phyloP scores from a whole-genome alignment of 2,888 invertebrate genomes.

The Protodeltote pygarga region DNA sequence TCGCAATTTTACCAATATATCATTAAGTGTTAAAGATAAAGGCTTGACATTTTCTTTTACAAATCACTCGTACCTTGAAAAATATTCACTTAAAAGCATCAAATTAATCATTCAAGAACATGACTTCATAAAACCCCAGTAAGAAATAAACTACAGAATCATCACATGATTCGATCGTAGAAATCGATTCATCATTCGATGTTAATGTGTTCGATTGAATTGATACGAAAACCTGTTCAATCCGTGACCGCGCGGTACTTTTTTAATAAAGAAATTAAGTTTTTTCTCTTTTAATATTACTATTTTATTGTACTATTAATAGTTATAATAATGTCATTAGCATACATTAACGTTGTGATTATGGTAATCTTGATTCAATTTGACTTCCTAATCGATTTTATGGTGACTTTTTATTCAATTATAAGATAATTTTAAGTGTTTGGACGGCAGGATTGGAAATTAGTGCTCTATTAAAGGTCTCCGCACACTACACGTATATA shows the following conservation, averaged over 20 bases:
- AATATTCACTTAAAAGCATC: slow-evolving; percentile 38
- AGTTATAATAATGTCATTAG: slow-evolving; percentile 63
- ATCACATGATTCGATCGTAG: slow-evolving; percentile 49
- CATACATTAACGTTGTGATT: slow-evolving; percentile 47
- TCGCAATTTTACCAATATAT: too few relatives aligned
- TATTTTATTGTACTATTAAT: slow-evolving; percentile 61
- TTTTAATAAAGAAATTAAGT: slow-evolving; percentile 58
- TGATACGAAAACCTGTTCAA: slow-evolving; percentile 61
- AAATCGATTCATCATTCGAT: slow-evolving; percentile 71
- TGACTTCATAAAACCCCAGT: slow-evolving; percentile 31
- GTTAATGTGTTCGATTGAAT: slow-evolving; percentile 62
- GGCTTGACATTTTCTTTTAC: slow-evolving; percentile 12
- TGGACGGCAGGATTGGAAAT: background rate
- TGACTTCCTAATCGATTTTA: slow-evolving; percentile 23
- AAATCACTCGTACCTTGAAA: slow-evolving; percentile 9
- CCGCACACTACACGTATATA: too few relatives aligned
- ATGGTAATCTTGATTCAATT: slow-evolving; percentile 29
- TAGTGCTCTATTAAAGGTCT: background rate
- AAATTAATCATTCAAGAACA: slow-evolving; percentile 43
- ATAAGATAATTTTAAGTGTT: slow-evolving; percentile 15
- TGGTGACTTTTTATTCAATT: slow-evolving; percentile 8
- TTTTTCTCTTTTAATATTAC: slow-evolving; percentile 42
- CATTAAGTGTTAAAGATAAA: slow-evolving; percentile 33
- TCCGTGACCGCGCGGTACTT: slow-evolving; percentile 53
- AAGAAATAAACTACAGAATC: slow-evolving; percentile 49